These are phyloP conservation scores for Rhinolophus ferrumequinum DNA, from an alignment of 2,113 vertebrate species.

Conservation along the genomic window DNA sequence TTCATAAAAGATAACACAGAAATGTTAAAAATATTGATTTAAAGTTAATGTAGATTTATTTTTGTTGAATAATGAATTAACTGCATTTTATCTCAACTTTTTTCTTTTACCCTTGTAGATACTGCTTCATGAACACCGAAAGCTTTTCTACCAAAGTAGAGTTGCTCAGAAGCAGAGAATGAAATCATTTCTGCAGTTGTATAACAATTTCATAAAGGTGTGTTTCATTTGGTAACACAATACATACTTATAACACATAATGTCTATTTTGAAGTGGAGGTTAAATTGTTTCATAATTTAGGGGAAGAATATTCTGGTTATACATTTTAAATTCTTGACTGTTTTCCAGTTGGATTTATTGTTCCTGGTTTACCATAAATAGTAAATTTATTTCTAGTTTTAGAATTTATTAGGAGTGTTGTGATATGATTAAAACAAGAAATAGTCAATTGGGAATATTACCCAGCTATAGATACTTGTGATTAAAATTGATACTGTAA, in stretches of 20 bases:
- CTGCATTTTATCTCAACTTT: not conserved
- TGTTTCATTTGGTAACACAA: too few species aligned
- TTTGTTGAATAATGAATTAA: not conserved
- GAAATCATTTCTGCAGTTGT: not conserved
- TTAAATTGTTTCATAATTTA: not conserved
- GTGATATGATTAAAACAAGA: not conserved
- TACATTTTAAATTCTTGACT: not conserved
- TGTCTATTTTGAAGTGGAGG: too few species aligned
- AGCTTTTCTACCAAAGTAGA: not conserved
- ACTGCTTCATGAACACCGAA: not conserved
- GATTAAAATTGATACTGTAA: not conserved
- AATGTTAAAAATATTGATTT: not conserved
- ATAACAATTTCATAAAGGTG: not conserved
- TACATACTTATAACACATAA: too few species aligned
- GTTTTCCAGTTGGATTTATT: not conserved
- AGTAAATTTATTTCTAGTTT: not conserved
- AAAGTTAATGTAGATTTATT: not conserved
- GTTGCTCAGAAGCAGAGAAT: not conserved
- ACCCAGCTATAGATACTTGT: not conserved
- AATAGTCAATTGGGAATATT: not conserved
- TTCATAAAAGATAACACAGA: not conserved
- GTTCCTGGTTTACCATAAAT: too few species aligned
- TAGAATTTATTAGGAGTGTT: not conserved
- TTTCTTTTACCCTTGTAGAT: not conserved
- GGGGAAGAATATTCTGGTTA: not conserved